Conservation (phyloP, 2,888 invertebrate genomes). For the Caenorhabditis zanzibari region DNA sequence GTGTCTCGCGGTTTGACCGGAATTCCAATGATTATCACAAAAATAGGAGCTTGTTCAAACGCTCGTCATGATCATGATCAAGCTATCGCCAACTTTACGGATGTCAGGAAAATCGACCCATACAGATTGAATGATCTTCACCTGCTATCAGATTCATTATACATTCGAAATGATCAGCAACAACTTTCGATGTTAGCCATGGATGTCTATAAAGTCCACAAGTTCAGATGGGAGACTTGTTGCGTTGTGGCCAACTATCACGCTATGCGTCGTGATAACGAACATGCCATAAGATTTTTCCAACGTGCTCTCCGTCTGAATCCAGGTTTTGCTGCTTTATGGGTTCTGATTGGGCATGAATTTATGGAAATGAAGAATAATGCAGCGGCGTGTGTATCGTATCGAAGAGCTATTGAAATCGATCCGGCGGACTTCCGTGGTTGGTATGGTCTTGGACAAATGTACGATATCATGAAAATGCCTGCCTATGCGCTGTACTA, state of each 20-base stretch:
- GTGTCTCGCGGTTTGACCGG: constrained; percentile 90
- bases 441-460: constrained; percentile 99
- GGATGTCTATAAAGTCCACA: constrained; percentile 94
- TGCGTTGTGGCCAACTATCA: constrained; percentile 98
- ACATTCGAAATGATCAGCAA: constrained; percentile 88
- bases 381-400: constrained; percentile 98
- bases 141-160: constrained; percentile 95
- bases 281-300: constrained; percentile 96
- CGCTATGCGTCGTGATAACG: constrained; percentile 95
- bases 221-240: constrained; percentile 97
- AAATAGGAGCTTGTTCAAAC: constrained; percentile 89
- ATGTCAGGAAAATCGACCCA: constrained; percentile 92
- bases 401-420: constrained; percentile 96
- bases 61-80: constrained; percentile 76
- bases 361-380: constrained; percentile 99
- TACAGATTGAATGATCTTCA: constrained; percentile 94
- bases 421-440: constrained; percentile 96
- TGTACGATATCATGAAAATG: constrained; percentile 98
- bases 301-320: constrained; percentile 88
- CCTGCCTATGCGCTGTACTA: constrained; percentile 96
- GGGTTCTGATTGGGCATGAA: constrained; percentile 99
- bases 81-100: constrained; percentile 87
- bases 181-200: constrained; percentile 95
- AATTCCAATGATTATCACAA: constrained; percentile 93
- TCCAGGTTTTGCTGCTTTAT: constrained; percentile 84